Base-by-base conservation (phyloP, 2,797 vertebrate genomes). In the Halcyon chelicuti region DNA sequence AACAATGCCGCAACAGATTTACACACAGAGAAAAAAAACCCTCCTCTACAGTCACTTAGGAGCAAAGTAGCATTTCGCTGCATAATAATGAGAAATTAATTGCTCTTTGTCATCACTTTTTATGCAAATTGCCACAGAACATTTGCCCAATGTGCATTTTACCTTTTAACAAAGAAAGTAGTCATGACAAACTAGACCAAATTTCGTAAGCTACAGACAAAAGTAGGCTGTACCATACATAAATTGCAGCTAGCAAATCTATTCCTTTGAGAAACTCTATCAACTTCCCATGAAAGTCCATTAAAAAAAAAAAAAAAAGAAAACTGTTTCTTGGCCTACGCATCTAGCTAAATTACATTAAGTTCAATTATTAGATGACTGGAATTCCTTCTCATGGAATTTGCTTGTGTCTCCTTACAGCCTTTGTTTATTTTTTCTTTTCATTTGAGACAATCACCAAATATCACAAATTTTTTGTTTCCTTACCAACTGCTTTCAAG, bases 31-130 rank as follows among this genome's bases (percentile, higher is more conserved):
- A 91, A 83, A 83, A 91, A 93, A 79, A 46, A 33, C 22, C 79
- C 82, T 96, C 81, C 83, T 96, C 72, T 94, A 92, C 92, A 98
- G 96, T 97, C 97, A 97, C 97, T 98, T 97, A 97, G 96, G 95
- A 98, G 96, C 94, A 97, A 98, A 98, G 97, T 97, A 97, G 97
- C 97, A 97, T 98, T 98, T 98, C 93, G 52, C 97, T 97, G 98
- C 96, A 98, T 98, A 98, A 96, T 98, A 98, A 98, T 98, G 97
- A 97, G 96, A 94, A 97, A 98, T 97, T 98, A 98, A 98, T 98
- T 98, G 97, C 95, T 98, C 97, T 98, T 98, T 98, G 97, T 98
- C 97, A 98, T 98, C 97, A 98, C 96, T 98, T 98, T 98, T 98
- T 98, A 98, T 98, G 97, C 96, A 97, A 98, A 98, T 97, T 97